Base-by-base conservation (phyloP, 2,113 vertebrate genomes). In the Empidonax alnorum region DNA sequence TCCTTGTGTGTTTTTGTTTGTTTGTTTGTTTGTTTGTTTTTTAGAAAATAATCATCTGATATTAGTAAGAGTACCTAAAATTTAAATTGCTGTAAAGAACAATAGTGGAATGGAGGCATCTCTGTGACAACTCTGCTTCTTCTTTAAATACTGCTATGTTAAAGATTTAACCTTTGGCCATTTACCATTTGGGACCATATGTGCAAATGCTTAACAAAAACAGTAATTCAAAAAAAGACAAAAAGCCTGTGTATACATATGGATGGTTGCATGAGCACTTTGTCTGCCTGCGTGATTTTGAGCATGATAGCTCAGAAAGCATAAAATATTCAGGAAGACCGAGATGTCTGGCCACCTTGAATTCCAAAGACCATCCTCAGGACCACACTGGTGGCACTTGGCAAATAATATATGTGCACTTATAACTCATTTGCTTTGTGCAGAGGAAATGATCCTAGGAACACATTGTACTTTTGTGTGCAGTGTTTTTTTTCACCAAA, bases 151-250 rank as follows among this genome's bases (percentile, higher is more conserved):
- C 22, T 77, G 55, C 67, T 87, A 1, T 75, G 72, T 88, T 95
- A 84, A 94, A 88, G 82, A 72, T 88, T 94, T 94, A 96, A 93
- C 94, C 89, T 96, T 93, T 96, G 74, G 52, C 84, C 72, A 7
- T 93, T 90, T 94, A 77, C 71, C 93, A 92, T 37, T 78, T 75
- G 93, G 84, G 96, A 95, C 93, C 89, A 90, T 80, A 88, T 92
- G 85, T 96, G 75, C 90, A 90, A 90, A 86, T 78, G 55, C 88
- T 93, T 92, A 86, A 86, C 56, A 74, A 96, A 88, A 95, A 74
- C 91, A 94, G 71, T 92, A 94, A 92, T 78, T 97, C 69, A 94
- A 78, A 87, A 87, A 84, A 69, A 81, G 84, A 93, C 89, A 94
- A 93, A 94, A 93, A 72, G 65, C 69, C 66, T 90, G 56, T 93